These are phyloP conservation scores for Helicoverpa assulta DNA, from an alignment of 2,888 invertebrate genomes.

Conservation along the genomic window DNA sequence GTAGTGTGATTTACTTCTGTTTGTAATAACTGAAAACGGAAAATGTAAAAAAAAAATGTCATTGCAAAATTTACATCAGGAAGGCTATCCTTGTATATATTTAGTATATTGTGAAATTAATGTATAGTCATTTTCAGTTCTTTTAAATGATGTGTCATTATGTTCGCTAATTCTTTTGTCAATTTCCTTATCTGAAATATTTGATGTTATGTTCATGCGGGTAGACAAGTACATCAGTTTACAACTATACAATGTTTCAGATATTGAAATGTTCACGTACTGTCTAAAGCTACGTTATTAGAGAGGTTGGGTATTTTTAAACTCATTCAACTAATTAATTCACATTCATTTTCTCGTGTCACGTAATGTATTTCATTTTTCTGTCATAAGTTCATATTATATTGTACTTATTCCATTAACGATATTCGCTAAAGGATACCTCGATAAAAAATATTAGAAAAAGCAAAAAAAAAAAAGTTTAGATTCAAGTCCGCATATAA, in stretches of 20 bases:
- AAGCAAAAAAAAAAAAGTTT: conserved; percentile 79
- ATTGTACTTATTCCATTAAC: conserved; percentile 89
- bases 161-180: conserved; percentile 72
- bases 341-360: conserved; percentile 78
- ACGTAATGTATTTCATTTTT: conserved; percentile 80
- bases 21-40: conserved; percentile 85
- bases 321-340: conserved; percentile 80
- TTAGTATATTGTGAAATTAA: conserved; percentile 85
- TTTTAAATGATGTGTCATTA: conserved; percentile 75
- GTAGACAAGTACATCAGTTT: conserved; percentile 57
- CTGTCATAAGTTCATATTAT: conserved; percentile 86
- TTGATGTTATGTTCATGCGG: conserved; percentile 49
- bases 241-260: conserved; percentile 65
- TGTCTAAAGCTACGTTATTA: conserved; percentile 76
- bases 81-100: conserved; percentile 85
- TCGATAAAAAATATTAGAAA: conserved; percentile 80
- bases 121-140: conserved; percentile 82
- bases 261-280: conserved; percentile 66
- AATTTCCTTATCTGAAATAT: conserved; percentile 74
- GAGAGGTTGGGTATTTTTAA: conserved; percentile 85
- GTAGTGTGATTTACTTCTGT: conserved; percentile 88
- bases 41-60: conserved; percentile 82
- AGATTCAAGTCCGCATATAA: conserved; percentile 85
- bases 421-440: conserved; percentile 87
- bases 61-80: conserved; percentile 80